These are phyloP conservation scores for Myotis vivesi DNA, from an alignment of 2,797 vertebrate genomes.

Conservation along the genomic window DNA sequence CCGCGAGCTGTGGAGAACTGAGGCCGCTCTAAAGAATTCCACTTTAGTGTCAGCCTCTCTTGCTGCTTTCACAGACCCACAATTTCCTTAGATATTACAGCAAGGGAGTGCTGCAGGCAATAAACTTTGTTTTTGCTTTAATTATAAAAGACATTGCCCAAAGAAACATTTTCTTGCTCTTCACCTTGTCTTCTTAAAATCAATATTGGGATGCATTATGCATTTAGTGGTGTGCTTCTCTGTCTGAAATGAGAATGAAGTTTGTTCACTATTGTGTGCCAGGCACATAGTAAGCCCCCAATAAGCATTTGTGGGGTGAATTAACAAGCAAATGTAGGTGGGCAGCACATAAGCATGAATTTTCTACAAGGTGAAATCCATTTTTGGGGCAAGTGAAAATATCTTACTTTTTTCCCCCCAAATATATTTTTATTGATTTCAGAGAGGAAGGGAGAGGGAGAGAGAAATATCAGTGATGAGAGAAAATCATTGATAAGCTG, in stretches of 20 bases:
- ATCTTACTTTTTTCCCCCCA: background rate
- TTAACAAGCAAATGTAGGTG: too few species aligned
- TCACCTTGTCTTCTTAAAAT: background rate
- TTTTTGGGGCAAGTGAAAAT: background rate
- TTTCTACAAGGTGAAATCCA: background rate
- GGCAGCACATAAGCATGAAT: rapidly evolving
- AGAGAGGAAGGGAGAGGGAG: too few species aligned
- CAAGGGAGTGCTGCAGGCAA: background rate
- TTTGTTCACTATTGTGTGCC: background rate
- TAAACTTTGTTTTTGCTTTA: background rate
- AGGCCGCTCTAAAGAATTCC: background rate
- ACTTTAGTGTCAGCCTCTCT: background rate
- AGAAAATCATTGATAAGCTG: too few species aligned
- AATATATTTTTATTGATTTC: too few species aligned
- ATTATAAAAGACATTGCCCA: background rate
- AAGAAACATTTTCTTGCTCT: background rate
- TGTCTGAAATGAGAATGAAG: background rate
- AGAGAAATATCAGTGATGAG: too few species aligned
- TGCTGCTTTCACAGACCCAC: too few species aligned
- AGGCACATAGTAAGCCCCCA: background rate
- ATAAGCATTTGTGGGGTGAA: background rate
- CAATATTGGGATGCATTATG: background rate
- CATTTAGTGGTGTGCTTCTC: background rate
- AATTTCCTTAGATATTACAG: background rate
- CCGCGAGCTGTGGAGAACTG: background rate